Base-by-base conservation (phyloP, 2,888 invertebrate species). In the Melanostoma mellinum region DNA sequence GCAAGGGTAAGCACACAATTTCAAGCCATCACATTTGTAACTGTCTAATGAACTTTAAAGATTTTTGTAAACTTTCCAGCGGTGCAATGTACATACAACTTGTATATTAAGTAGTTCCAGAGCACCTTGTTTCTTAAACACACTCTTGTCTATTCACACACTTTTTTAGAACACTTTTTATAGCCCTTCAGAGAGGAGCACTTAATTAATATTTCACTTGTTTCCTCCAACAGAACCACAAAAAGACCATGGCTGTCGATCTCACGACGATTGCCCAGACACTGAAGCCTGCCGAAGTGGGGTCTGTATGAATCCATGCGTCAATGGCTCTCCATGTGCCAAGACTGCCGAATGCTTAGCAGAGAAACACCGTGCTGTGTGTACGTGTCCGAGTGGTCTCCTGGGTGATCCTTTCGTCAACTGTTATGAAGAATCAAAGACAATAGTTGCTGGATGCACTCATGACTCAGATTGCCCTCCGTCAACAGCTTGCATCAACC, bases 381-480 rank as follows among this genome's bases (percentile, higher is more conserved):
- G 97, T 89, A 93, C 93, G 67, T 97, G 97, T 89, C 94, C 95
- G 55, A 90, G 93, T 6, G 95, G 95, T 10, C 92, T 94, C 33
- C 93, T 93, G 85, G 97, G 97, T 76, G 94, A 97, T 93, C 96
- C 97, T n/a, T 95, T 95, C 87, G 91, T 94, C 68, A 95, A 94
- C 87, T 97, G 97, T 89, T 94, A 90, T 77, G 88, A 89, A 52
- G 88, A 89, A 87, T 86, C 72, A 4, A 85, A 91, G 74, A 92
- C 92, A 68, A 92, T 92, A 38, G 91, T 93, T 74, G 93, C 94
- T 3, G 95, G 95, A 88, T 97, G 97, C 87, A 93, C 92, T 9
- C 92, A 92, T 9, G 96, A 97, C 89, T 92, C 93, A 0, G 95
- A 97, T 75, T 98, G 98, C 88, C 92, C 95, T 0, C 92, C 93